Conservation (phyloP, 2,113 vertebrate species). For the Tragelaphus strepsiceros region DNA sequence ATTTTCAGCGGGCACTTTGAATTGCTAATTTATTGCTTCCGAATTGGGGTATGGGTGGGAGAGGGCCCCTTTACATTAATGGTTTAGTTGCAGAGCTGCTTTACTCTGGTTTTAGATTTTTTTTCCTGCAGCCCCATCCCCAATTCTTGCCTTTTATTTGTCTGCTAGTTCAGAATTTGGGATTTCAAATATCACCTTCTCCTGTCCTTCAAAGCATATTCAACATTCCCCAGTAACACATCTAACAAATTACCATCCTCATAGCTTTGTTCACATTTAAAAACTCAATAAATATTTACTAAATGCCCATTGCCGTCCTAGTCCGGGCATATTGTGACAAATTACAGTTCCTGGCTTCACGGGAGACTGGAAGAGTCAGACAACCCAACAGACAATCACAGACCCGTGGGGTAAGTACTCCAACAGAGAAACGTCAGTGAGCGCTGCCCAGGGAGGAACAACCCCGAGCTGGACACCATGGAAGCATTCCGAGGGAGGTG, state of each 20-base stretch:
- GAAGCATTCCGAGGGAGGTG: background rate
- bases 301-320: background rate
- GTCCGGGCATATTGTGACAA: background rate
- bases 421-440: background rate
- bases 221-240: background rate
- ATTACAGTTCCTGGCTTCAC: background rate
- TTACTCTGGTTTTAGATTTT: background rate
- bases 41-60: background rate
- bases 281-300: background rate
- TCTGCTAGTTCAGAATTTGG: background rate
- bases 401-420: background rate
- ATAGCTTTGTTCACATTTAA: constrained; percentile 4
- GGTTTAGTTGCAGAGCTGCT: background rate
- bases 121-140: background rate
- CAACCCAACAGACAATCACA: background rate
- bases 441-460: background rate
- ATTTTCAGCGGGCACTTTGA: background rate
- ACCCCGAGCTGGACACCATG: rapidly evolving
- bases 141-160: background rate
- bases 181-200: background rate
- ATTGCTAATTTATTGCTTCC: background rate
- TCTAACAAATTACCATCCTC: background rate
- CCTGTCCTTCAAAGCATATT: background rate
- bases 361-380: background rate
- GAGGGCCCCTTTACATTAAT: background rate